These are phyloP conservation scores for Stegodyphus mimosarum DNA, from an alignment of 1,140 invertebrate species.

Conservation along the genomic window DNA sequence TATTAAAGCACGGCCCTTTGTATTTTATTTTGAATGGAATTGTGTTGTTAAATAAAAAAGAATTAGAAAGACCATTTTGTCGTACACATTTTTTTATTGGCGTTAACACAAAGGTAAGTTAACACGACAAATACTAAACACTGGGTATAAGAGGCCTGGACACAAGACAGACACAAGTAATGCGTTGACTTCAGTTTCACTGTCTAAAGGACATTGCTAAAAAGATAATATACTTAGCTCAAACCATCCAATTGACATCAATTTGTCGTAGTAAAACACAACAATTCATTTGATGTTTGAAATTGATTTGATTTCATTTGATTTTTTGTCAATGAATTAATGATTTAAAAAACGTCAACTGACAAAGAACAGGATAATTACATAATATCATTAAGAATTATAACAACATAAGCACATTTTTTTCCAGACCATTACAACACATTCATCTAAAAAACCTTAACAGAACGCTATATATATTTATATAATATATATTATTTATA, in stretches of 20 bases:
- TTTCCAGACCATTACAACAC: slow-evolving; percentile 53
- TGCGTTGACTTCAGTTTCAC: slow-evolving; percentile 58
- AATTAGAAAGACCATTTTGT: slow-evolving; percentile 11
- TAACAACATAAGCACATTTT: slow-evolving; percentile 48
- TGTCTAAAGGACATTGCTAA: slow-evolving; percentile 53
- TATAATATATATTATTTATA: slow-evolving; percentile 59
- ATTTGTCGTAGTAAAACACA: slow-evolving; percentile 48
- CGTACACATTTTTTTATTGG: slow-evolving; percentile 60
- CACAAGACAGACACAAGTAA: slow-evolving; percentile 59
- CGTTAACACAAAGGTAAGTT: slow-evolving; percentile 60
- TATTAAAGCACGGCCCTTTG: too few species aligned
- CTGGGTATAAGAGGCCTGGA: slow-evolving; percentile 57
- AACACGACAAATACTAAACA: slow-evolving; percentile 60
- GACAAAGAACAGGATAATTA: slow-evolving; percentile 45
- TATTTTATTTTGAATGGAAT: not conserved
- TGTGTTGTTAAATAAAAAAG: not conserved
- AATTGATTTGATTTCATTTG: slow-evolving; percentile 50
- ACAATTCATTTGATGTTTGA: slow-evolving; percentile 49
- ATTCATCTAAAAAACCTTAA: slow-evolving; percentile 54
- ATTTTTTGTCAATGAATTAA: slow-evolving; percentile 48
- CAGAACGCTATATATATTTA: slow-evolving; percentile 60
- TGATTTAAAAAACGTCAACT: slow-evolving; percentile 52
- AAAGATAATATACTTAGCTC: slow-evolving; percentile 56
- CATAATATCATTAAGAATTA: slow-evolving; percentile 38
- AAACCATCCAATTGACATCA: slow-evolving; percentile 58